phyloP scores from a whole-genome alignment of 2,113 vertebrate genomes.

The Cariama cristata region DNA sequence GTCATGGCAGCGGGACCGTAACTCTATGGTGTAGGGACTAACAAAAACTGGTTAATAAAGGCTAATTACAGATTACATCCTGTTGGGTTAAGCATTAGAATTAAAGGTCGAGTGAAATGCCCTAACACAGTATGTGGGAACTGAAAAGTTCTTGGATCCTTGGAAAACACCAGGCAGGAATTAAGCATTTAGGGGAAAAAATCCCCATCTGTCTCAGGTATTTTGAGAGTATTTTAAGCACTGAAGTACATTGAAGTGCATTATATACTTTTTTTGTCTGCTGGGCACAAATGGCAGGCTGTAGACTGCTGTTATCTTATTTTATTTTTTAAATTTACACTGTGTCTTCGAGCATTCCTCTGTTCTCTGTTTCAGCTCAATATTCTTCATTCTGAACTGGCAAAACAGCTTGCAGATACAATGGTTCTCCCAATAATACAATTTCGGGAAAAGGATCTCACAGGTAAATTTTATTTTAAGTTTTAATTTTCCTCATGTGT shows the following conservation, averaged over 20 bases:
- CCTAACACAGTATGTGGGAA: neutral
- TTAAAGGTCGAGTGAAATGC: neutral
- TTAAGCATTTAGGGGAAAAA: neutral
- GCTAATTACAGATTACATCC: neutral
- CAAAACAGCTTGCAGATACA: conserved; percentile 92
- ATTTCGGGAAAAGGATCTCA: conserved; percentile 97
- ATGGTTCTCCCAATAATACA: conserved; percentile 97
- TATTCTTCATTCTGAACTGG: conserved; percentile 88
- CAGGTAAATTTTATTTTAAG: conserved; percentile 79
- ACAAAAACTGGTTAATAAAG: neutral
- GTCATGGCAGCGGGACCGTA: neutral
- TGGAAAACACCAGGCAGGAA: neutral
- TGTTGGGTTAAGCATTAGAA: neutral
- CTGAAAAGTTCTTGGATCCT: neutral
- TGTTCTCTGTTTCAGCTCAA: conserved; percentile 85
- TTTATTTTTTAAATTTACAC: neutral
- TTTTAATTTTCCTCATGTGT: neutral
- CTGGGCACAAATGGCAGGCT: neutral
- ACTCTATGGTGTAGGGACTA: neutral
- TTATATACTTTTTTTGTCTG: neutral
- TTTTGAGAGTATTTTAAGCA: neutral
- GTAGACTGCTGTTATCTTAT: neutral
- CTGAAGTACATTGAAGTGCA: neutral
- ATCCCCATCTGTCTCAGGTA: neutral
- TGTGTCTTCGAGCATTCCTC: neutral